Evolutionary conservation across 1,140 invertebrate species (phyloP).

Genomic region (Heliothis virescens): DNA sequence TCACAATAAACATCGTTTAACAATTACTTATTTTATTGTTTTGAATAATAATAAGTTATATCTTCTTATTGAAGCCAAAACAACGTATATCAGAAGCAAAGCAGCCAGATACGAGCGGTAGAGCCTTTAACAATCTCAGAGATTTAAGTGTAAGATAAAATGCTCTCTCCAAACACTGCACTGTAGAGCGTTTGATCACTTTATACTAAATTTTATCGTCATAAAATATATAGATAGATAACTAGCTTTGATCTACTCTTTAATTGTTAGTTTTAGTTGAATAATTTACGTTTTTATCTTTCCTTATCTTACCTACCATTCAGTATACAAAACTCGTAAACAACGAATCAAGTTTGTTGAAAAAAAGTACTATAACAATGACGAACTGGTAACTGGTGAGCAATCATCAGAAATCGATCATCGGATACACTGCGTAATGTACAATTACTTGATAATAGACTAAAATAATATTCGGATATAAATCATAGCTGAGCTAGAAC

Average conservation of each 20-base stretch:
- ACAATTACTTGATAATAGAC: slow-evolving; percentile 13
- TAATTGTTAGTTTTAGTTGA: no score
- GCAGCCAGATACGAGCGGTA: slow-evolving; percentile 13
- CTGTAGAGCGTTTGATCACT: neutral
- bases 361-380: no score
- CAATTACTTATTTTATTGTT: neutral
- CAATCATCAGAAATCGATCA: neutral
- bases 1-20: neutral
- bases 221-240: neutral
- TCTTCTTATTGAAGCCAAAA: neutral
- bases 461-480: slow-evolving; percentile 7
- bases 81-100: neutral
- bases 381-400: neutral
- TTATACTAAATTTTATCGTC: neutral
- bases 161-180: neutral
- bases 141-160: slow-evolving; percentile 29
- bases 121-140: slow-evolving; percentile 33
- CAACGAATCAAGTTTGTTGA: no score
- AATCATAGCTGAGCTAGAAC: neutral
- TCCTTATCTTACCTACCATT: no score
- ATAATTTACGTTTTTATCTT: no score
- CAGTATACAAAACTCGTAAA: no score
- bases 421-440: neutral
- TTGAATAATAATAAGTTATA: neutral
- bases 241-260: no score